Evolutionary conservation across 2,797 vertebrate species (phyloP).

Genomic region (Anguilla anguilla): DNA sequence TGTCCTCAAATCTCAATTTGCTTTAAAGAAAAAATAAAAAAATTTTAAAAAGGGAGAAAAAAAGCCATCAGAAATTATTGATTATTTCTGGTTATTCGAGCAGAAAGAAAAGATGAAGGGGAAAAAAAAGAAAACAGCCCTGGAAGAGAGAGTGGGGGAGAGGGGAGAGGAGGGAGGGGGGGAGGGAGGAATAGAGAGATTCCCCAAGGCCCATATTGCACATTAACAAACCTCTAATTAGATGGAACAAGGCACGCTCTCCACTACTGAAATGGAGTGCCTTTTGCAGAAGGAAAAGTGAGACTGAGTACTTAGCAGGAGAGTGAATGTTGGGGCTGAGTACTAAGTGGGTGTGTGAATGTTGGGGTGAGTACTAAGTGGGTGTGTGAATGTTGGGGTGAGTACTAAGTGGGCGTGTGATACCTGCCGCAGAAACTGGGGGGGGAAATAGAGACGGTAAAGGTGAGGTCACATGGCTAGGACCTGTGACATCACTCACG

Average conservation of each 20-base stretch:
- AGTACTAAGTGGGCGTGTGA: too few relatives aligned
- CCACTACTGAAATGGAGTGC: neutral
- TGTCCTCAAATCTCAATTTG: neutral
- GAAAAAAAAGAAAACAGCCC: neutral
- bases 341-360: too few relatives aligned
- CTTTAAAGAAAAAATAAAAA: neutral
- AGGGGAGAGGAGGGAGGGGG: neutral
- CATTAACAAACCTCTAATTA: slow-evolving; percentile 41
- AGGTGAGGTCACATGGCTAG: too few relatives aligned
- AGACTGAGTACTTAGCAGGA: slow-evolving; percentile 49
- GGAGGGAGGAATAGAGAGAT: neutral
- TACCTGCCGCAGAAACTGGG: too few relatives aligned
- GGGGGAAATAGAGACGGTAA: too few relatives aligned
- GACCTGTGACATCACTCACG: too few relatives aligned
- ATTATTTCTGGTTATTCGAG: slow-evolving; percentile 43
- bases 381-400: too few relatives aligned
- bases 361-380: too few relatives aligned
- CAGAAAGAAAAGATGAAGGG: slow-evolving; percentile 4
- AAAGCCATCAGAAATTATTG: neutral
- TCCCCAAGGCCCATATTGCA: slow-evolving; percentile 23
- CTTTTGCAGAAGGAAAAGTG: slow-evolving; percentile 30
- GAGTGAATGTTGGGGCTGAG: neutral
- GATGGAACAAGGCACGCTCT: slow-evolving; percentile 21
- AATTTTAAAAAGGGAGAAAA: too few relatives aligned
- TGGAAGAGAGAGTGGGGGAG: slow-evolving; percentile 35